phyloP scores from a whole-genome alignment of 2,888 invertebrate genomes.

The Ligdia adustata region DNA sequence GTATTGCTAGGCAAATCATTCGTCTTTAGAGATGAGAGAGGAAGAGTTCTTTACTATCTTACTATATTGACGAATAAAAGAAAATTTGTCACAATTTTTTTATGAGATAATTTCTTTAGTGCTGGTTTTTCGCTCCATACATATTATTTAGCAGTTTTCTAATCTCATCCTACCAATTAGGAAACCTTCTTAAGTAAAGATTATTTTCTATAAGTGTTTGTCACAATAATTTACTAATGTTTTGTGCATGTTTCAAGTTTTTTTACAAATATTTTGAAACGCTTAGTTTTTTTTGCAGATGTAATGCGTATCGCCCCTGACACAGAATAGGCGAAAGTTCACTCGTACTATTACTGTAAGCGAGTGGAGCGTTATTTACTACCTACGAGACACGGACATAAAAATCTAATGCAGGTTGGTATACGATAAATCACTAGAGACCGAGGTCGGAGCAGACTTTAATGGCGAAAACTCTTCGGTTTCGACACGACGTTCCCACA shows the following conservation, averaged over 20 bases:
- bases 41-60: no score
- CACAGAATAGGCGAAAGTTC: constrained; percentile 18
- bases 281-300: background rate
- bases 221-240: no score
- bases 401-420: constrained; percentile 68
- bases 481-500: constrained; percentile 70
- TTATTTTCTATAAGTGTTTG: no score
- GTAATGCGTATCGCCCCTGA: constrained; percentile 3
- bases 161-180: no score
- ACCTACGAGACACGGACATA: constrained; percentile 69
- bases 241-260: background rate
- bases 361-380: constrained; percentile 68
- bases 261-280: background rate
- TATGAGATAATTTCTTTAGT: no score
- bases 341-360: constrained; percentile 47
- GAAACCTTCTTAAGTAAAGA: no score
- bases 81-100: no score
- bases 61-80: no score
- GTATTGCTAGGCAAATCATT: no score
- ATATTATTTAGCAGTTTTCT: no score
- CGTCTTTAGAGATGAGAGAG: no score
- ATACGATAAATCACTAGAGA: constrained; percentile 34
- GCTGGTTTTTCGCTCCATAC: no score
- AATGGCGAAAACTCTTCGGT: constrained; percentile 67
- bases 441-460: constrained; percentile 48